Conservation (phyloP, 1,140 invertebrate species). For the Oreohelix idahoensis region DNA sequence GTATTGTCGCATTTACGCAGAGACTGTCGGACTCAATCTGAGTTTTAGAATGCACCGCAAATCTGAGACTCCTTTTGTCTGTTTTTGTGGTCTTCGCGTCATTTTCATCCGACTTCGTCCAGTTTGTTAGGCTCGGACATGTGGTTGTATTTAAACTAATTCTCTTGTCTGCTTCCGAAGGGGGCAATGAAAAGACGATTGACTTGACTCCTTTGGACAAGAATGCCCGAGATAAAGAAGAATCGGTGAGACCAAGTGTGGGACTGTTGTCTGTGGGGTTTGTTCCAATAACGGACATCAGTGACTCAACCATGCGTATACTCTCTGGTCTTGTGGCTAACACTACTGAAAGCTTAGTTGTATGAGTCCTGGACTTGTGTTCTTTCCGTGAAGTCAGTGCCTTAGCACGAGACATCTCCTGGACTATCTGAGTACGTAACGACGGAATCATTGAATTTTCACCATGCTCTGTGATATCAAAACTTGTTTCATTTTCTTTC, state of each 20-base stretch:
- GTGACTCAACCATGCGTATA: background rate
- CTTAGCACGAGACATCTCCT: too few relatives aligned
- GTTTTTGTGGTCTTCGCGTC: background rate
- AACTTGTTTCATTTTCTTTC: too few relatives aligned
- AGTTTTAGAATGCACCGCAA: background rate
- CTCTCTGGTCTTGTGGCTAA: background rate
- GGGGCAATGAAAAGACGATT: background rate
- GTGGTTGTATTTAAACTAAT: background rate
- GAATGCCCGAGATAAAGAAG: background rate
- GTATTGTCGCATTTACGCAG: background rate
- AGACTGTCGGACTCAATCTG: background rate
- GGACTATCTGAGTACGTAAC: too few relatives aligned
- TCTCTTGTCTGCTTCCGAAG: background rate
- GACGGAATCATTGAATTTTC: too few relatives aligned
- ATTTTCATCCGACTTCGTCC: too few relatives aligned
- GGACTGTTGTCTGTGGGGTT: background rate
- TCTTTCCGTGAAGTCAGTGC: too few relatives aligned
- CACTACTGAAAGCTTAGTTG: background rate
- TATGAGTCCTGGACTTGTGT: background rate
- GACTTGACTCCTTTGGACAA: background rate
- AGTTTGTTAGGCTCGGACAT: too few relatives aligned
- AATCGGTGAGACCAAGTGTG: background rate
- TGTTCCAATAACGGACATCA: background rate
- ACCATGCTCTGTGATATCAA: too few relatives aligned
- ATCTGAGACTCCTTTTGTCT: background rate